A percentile compares a stretch with the other conserved stretches of the same genome.
phyloP scores from a whole-genome alignment of 2,797 vertebrate genomes.

The Platyrinchus mystaceus region DNA sequence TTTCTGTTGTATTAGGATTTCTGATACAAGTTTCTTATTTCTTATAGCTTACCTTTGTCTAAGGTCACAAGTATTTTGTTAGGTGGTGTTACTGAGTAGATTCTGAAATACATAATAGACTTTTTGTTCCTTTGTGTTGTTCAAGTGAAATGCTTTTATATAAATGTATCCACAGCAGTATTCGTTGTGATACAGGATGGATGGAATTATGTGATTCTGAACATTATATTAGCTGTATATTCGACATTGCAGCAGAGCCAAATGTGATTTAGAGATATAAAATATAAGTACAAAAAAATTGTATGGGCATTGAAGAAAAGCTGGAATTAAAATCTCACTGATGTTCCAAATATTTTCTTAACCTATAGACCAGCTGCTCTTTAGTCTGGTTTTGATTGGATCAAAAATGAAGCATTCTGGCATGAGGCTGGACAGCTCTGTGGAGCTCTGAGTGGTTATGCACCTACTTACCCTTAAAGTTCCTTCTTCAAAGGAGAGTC shows the following conservation, averaged over 20 bases:
- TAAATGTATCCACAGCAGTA: not conserved
- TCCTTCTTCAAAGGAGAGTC: slow-evolving; percentile 13
- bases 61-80: not conserved
- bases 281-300: not conserved
- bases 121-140: not conserved
- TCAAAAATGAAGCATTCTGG: not conserved
- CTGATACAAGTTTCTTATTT: not conserved
- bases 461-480: not conserved
- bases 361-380: not conserved
- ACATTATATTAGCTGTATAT: not conserved
- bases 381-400: not conserved
- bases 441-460: not conserved
- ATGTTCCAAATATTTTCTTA: not conserved
- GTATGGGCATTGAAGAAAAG: not conserved
- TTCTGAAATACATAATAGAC: not conserved
- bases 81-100: not conserved
- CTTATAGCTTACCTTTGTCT: not conserved
- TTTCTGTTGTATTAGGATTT: not conserved
- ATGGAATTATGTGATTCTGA: not conserved
- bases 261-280: not conserved
- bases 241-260: not conserved
- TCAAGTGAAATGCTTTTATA: not conserved
- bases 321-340: not conserved
- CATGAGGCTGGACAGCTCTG: not conserved
- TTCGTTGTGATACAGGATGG: not conserved